A percentile compares a stretch with the other conserved stretches of the same genome.
Evolutionary conservation across 1,140 invertebrate genomes (phyloP).

Genomic region (Schlechtendalia chinensis): DNA sequence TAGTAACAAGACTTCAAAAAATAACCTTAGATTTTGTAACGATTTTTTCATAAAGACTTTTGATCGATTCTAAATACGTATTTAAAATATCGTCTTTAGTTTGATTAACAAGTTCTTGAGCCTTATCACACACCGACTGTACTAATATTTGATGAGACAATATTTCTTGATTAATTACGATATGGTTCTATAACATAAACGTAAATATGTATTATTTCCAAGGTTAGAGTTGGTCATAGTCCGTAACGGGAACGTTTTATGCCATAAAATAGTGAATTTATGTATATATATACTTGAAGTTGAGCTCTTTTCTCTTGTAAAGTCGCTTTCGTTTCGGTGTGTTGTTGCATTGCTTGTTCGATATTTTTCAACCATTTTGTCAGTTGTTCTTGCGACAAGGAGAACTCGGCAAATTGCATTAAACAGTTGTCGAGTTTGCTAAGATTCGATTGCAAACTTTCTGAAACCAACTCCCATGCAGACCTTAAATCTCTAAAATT

Average conservation of each 20-base stretch:
- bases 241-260: not conserved
- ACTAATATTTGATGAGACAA: conserved; percentile 86
- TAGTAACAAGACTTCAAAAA: not conserved
- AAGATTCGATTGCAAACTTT: conserved; percentile 73
- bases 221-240: too few species aligned
- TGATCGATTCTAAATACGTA: conserved; percentile 83
- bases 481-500: conserved; percentile 68
- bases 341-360: conserved; percentile 85
- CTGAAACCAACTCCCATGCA: conserved; percentile 83
- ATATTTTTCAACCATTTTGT: conserved; percentile 90
- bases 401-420: conserved; percentile 84
- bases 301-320: conserved; percentile 92
- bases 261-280: not conserved
- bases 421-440: conserved; percentile 85
- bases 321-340: conserved; percentile 85
- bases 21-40: conserved; percentile 75
- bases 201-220: too few species aligned
- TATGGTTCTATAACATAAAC: conserved; percentile 70
- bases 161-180: conserved; percentile 93
- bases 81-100: conserved; percentile 84
- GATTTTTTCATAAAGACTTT: conserved; percentile 83
- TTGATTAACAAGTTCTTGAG: conserved; percentile 82
- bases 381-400: conserved; percentile 82
- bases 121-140: conserved; percentile 88
- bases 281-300: conserved; percentile 60